Conservation (phyloP, 2,113 vertebrate genomes). For the Ammodytes marinus region DNA sequence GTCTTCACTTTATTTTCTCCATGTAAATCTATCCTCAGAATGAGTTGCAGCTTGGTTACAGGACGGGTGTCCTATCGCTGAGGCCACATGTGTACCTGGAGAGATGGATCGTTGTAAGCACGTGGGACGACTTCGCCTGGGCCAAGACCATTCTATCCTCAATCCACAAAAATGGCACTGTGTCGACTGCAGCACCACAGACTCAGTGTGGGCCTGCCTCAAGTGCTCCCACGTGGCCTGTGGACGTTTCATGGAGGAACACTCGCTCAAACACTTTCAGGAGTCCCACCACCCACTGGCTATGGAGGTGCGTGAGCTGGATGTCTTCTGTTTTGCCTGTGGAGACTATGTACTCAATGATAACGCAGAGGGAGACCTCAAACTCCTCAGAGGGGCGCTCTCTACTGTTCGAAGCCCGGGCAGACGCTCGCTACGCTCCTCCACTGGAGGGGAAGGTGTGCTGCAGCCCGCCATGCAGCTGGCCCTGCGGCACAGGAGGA, state of each 20-base stretch:
- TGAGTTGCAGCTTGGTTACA: conserved; percentile 69
- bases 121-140: conserved; percentile 95
- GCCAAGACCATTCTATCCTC: conserved; percentile 98
- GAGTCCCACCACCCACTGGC: conserved; percentile 93
- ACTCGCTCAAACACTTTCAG: conserved; percentile 94
- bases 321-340: conserved; percentile 97
- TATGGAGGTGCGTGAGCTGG: conserved; percentile 96
- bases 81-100: conserved; percentile 83
- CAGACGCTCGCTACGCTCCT: conserved; percentile 91
- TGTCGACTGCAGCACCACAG: conserved; percentile 92
- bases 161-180: conserved; percentile 99
- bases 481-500: conserved; percentile 93
- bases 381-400: conserved; percentile 93
- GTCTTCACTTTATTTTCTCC: not conserved
- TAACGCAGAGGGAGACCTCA: conserved; percentile 96
- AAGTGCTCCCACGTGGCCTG: conserved; percentile 98
- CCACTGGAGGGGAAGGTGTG: conserved; percentile 79
- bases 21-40: conserved; percentile 56
- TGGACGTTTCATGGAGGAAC: conserved; percentile 95
- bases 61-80: conserved; percentile 81
- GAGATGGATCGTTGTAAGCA: conserved; percentile 99
- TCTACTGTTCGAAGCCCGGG: conserved; percentile 88
- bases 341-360: conserved; percentile 98
- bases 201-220: conserved; percentile 97
- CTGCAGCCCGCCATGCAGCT: conserved; percentile 89